phyloP scores from a whole-genome alignment of 2,113 vertebrate species.

The Terrapene triunguis region DNA sequence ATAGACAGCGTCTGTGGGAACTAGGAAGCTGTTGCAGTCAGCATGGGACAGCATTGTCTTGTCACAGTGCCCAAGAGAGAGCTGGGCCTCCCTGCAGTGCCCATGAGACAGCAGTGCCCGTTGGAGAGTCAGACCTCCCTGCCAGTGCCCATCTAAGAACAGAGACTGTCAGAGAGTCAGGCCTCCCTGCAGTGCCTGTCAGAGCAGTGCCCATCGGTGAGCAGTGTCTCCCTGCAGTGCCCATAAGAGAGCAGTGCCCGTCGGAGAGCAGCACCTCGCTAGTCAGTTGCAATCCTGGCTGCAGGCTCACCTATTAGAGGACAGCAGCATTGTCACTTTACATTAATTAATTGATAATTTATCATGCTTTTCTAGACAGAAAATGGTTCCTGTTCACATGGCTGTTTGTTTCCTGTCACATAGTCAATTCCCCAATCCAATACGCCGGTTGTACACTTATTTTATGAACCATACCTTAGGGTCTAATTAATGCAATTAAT shows the following conservation, averaged over 20 bases:
- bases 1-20: not conserved
- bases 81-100: too few species aligned
- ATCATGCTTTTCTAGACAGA: constrained; percentile 61
- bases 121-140: accelerated
- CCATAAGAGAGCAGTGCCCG: accelerated
- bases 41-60: not conserved
- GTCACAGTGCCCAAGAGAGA: not conserved
- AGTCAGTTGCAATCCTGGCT: not conserved
- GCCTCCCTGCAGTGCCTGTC: not conserved
- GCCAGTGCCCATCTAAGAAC: not conserved
- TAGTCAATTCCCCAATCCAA: constrained; percentile 76
- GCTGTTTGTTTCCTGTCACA: constrained; percentile 75
- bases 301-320: not conserved
- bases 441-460: constrained; percentile 72
- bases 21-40: not conserved
- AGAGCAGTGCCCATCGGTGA: accelerated
- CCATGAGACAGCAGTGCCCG: accelerated
- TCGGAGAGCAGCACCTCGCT: accelerated
- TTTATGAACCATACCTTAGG: constrained; percentile 82
- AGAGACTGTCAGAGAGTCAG: accelerated
- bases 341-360: constrained; percentile 71
- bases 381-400: constrained; percentile 32
- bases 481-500: constrained; percentile 84
- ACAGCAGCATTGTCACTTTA: constrained; percentile 56
- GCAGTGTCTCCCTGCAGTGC: not conserved